Conservation (phyloP, 2,113 vertebrate genomes). For the Noturus placidus region DNA sequence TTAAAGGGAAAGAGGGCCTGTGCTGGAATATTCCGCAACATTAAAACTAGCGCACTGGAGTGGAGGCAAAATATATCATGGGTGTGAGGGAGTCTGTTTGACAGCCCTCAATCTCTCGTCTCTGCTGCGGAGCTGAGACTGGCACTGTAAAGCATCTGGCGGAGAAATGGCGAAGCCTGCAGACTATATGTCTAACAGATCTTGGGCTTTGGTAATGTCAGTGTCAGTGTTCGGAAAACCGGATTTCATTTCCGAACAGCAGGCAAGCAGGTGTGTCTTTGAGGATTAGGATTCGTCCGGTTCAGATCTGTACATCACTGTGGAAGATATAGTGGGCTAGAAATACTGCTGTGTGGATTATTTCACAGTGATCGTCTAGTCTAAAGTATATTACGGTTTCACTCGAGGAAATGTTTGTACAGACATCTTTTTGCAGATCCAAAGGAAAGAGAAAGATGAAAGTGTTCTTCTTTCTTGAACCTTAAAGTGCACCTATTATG, state of each 20-base stretch:
- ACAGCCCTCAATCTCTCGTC: slow-evolving; percentile 9
- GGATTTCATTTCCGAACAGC: slow-evolving; percentile 11
- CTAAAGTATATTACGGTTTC: not conserved
- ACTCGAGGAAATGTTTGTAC: not conserved
- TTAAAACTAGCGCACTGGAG: slow-evolving; percentile 23
- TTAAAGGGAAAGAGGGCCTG: slow-evolving; percentile 7
- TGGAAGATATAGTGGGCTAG: not conserved
- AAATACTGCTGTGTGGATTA: not conserved
- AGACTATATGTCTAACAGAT: slow-evolving; percentile 7
- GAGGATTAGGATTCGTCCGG: slow-evolving; percentile 5
- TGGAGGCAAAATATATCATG: not conserved
- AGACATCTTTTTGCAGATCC: not conserved
- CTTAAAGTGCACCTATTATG: not conserved
- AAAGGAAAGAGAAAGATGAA: not conserved
- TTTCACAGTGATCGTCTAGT: not conserved
- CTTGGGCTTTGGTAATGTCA: slow-evolving; percentile 3
- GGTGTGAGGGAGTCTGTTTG: not conserved
- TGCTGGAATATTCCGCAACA: slow-evolving; percentile 17
- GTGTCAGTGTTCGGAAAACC: not conserved
- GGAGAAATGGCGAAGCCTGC: not conserved
- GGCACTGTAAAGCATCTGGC: slow-evolving; percentile 6
- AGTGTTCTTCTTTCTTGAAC: not conserved
- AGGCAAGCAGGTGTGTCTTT: not conserved
- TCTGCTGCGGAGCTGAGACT: slow-evolving; percentile 1
- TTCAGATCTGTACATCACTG: slow-evolving; percentile 17